Evolutionary conservation across 2,113 vertebrate species (phyloP), one percentile per base, ranked within the genome.

Genomic region (Callipepla californica): DNA sequence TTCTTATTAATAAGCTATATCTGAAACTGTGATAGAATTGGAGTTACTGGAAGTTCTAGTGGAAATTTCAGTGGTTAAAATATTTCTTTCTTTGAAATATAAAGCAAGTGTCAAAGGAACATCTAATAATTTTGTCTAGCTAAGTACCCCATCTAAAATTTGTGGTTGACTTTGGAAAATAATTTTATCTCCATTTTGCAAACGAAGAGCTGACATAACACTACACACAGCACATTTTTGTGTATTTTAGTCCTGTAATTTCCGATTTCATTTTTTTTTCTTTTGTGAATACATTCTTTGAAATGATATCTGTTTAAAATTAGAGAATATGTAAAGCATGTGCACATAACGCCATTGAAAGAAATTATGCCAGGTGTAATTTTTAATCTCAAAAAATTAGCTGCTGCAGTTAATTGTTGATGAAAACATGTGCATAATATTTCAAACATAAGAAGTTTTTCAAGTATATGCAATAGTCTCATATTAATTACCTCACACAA

Each of bases 371-470:
- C 23, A 34, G 9, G 8, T 74, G 13, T 16, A 44, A 48, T 68
- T 90, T 63, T 20, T 61, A 13, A 16, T 58, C 36, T 23, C 76
- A 42, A 77, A 75, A 80, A 44, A 34, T 23, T 76, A 79, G 30
- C 48, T 80, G 2, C 32, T 45, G 8, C 73, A 68, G 44, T 82
- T 66, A 72, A n/a, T 73, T 51, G 17, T 58, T 75, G 61, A 38
- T 48, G 40, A 45, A 62, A 42, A 42, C 70, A 88, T 48, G 65
- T 12, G 9, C 2, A 21, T 69, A 55, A 26, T 61, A 59, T 85
- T 92, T 93, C 47, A 86, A 85, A 63, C 42, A 18, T 59, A 94
- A 74, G 78, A 79, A 91, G 47, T n/a, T 91, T 95, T 89, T 67
- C 14, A 91, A 67, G 13, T 82, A 42, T 53, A 74, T 74, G 51